phyloP scores from a whole-genome alignment of 64 coral and sea anemone genomes.

The Stichodactyla mertensii region DNA sequence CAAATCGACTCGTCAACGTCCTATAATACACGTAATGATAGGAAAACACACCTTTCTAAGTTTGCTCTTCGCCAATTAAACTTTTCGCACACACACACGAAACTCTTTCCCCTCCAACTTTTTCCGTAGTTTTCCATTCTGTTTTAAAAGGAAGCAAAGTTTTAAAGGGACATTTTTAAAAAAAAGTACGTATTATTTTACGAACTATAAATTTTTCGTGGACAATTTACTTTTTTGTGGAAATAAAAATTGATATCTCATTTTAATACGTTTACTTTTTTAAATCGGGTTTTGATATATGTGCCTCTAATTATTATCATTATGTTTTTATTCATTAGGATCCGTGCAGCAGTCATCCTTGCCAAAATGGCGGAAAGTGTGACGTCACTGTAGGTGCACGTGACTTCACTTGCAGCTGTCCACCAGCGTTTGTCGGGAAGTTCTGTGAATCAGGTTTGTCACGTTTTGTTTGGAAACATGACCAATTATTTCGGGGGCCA shows the following conservation, averaged over 20 bases:
- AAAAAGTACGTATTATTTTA: no score
- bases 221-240: no score
- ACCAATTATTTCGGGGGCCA: no score
- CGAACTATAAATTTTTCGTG: no score
- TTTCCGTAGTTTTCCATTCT: no score
- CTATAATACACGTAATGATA: neutral
- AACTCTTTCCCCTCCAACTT: no score
- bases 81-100: no score
- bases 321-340: neutral
- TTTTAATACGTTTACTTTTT: neutral
- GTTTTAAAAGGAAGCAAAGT: no score
- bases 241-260: no score
- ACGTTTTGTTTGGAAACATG: neutral
- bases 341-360: neutral
- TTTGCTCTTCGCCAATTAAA: neutral
- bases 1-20: neutral
- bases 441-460: neutral
- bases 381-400: neutral
- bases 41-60: neutral
- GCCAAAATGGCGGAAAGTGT: constrained; percentile 23
- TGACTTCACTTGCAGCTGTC: neutral
- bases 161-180: no score
- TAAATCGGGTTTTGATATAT: neutral
- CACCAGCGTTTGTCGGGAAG: neutral
- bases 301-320: neutral